A percentile compares a stretch with the other conserved stretches of the same genome.
Conservation (phyloP, 2,797 vertebrate genomes). For the Eulemur mongoz region DNA sequence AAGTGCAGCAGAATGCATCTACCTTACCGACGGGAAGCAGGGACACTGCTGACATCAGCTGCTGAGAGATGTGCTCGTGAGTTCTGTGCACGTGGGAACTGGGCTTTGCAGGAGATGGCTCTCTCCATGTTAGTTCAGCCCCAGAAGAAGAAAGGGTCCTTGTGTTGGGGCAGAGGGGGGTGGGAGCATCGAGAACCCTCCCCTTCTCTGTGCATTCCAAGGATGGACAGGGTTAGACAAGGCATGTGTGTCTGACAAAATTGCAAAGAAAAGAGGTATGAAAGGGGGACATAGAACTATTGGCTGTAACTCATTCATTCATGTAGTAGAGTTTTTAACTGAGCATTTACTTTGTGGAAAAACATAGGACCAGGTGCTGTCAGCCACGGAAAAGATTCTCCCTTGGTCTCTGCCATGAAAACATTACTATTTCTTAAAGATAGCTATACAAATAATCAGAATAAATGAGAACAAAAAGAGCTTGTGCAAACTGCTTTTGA, state of each 20-base stretch:
- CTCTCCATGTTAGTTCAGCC: background rate
- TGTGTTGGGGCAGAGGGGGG: background rate
- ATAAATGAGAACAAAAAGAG: background rate
- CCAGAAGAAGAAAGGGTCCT: background rate
- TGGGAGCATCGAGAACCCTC: background rate
- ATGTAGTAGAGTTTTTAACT: background rate
- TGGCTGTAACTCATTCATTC: background rate
- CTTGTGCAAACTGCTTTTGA: background rate
- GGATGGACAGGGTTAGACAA: background rate
- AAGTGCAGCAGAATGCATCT: background rate
- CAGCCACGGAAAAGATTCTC: background rate
- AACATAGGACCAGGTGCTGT: background rate
- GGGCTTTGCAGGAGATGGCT: background rate
- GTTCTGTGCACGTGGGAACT: background rate
- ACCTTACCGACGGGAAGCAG: background rate
- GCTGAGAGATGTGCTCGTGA: background rate
- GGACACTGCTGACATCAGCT: background rate
- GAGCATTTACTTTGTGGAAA: conserved; percentile 10
- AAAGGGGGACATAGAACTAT: background rate
- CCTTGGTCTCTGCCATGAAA: background rate
- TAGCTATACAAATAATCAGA: background rate
- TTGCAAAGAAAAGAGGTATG: background rate
- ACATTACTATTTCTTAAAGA: background rate
- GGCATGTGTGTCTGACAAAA: background rate
- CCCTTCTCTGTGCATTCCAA: background rate